phyloP scores from a whole-genome alignment of 2,113 vertebrate genomes.

The Varanus salvator region DNA sequence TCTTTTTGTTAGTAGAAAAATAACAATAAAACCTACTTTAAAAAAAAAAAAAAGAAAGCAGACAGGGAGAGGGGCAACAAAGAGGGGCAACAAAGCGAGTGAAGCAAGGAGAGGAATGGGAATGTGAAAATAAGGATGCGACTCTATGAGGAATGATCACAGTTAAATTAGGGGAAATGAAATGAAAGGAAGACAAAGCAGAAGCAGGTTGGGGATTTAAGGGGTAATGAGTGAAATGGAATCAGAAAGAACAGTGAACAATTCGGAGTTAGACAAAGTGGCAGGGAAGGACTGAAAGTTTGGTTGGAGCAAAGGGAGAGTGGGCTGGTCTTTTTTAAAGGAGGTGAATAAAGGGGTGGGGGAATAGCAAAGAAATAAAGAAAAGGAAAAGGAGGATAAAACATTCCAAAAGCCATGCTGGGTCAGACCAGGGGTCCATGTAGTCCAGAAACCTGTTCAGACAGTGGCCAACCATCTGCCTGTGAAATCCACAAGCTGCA shows the following conservation, averaged over 20 bases:
- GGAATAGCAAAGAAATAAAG: no score
- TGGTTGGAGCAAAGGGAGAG: not conserved
- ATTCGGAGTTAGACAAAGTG: not conserved
- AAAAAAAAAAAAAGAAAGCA: not conserved
- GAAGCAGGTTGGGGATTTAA: not conserved
- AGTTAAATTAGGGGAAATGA: not conserved
- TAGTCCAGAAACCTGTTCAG: no score
- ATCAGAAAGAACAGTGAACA: not conserved
- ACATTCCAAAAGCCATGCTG: no score
- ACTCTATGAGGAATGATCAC: not conserved
- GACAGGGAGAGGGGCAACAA: not conserved
- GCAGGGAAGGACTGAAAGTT: not conserved
- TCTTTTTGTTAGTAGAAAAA: no score
- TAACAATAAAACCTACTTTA: no score
- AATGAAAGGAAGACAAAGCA: no score
- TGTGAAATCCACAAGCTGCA: no score
- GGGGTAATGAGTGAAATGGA: not conserved
- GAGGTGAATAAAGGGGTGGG: no score
- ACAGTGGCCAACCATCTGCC: no score
- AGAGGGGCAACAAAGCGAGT: accelerated
- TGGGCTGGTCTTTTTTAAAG: not conserved
- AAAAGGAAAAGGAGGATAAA: no score
- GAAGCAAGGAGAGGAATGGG: not conserved
- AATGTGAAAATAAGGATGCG: not conserved
- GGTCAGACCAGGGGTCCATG: no score